Conservation (phyloP, 2,888 invertebrate genomes). For the Heliconius aoede region DNA sequence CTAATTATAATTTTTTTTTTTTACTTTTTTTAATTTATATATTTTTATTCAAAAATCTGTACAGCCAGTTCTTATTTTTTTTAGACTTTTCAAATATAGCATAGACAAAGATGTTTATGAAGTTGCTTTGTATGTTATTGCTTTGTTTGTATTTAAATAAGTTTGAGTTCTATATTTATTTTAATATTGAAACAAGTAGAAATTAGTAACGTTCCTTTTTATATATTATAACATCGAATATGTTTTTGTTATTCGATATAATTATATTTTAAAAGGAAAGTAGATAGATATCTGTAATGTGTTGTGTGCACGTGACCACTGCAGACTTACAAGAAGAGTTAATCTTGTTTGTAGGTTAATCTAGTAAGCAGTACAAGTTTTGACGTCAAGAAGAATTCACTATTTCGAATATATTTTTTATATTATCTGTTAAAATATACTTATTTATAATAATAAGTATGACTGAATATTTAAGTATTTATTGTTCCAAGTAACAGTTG, state of each 20-base stretch:
- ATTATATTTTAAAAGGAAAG: not conserved
- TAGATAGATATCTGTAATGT: not conserved
- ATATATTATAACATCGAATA: too few species aligned
- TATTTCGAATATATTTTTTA: not conserved
- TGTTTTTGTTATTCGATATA: not conserved
- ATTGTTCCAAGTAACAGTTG: too few species aligned
- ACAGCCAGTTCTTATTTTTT: not conserved
- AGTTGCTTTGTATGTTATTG: not conserved
- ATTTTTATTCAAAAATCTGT: not conserved
- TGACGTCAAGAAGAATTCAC: not conserved
- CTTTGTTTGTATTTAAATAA: too few species aligned
- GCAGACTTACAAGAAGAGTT: conserved; percentile 28
- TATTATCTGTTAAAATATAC: too few species aligned
- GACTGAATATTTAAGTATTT: too few species aligned
- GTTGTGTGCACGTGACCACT: conserved; percentile 7
- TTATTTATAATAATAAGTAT: too few species aligned
- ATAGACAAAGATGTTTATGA: not conserved
- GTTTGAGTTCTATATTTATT: too few species aligned
- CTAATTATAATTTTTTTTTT: too few species aligned
- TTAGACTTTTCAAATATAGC: not conserved
- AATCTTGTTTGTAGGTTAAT: conserved; percentile 25
- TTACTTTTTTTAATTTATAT: not conserved
- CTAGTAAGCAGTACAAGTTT: conserved; percentile 8
- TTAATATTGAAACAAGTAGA: too few species aligned
- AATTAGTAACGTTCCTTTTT: too few species aligned